Base-by-base conservation (phyloP, 2,113 vertebrate species). In the Helogale parvula region DNA sequence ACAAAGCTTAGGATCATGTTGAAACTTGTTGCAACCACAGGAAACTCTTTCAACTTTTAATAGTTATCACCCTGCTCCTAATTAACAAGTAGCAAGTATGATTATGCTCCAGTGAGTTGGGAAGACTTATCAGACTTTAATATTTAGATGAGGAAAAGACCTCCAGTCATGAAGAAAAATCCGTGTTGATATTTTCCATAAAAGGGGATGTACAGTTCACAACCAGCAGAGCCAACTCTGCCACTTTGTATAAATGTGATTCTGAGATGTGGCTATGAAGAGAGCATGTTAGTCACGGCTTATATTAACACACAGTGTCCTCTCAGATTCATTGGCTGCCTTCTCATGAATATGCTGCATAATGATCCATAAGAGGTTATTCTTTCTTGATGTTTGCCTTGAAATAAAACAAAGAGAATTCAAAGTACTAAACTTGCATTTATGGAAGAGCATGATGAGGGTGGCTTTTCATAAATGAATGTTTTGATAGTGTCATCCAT, bases 11-110 rank as follows among this genome's bases (percentile, higher is more conserved):
- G 95, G 93, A 95, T 98, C 38, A 2, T 95, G 95, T 45, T 90
- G 77, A 92, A 98, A 95, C 96, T 98, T 98, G 98, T 96, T 97
- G 93, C 76, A 93, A 74, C 95, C 97, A 87, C 92, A 97, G 91
- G 96, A 96, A 98, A 88, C 96, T 97, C 96, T 97, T 98, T 98
- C 69, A 93, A 95, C 91, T 92, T 97, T 92, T 97, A 66, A 86
- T 96, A 82, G 29, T 2, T 96, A 94, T 98, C 95, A 69, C 85
- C 60, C 83, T 93, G 88, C 90, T 96, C 93, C 94, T 93, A 97
- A 92, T 98, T 98, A 98, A 82, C 92, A 95, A 95, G 96, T 94
- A 90, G 86, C 94, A 89, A 96, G 94, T 66, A 90, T 92, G 96
- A 97, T 96, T 96, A 92, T 92, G 69, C 33, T 76, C 17, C 31